Evolutionary conservation across 2,888 invertebrate species (phyloP).

Genomic region (Eudemis profundana): DNA sequence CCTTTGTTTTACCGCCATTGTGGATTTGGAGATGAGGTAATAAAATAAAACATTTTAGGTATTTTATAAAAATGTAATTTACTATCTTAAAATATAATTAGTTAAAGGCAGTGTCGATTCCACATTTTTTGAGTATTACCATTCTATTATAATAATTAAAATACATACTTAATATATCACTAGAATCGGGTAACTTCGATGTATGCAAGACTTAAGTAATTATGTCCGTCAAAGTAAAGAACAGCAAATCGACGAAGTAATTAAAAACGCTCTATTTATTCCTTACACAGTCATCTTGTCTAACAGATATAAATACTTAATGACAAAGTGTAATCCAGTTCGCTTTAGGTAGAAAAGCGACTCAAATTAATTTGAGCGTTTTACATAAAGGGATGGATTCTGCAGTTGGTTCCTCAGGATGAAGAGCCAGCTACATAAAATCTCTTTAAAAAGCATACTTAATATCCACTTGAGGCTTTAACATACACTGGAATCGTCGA

Average conservation of each 20-base stretch:
- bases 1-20: too few relatives aligned
- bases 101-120: conserved; percentile 79
- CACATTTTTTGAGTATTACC: conserved; percentile 77
- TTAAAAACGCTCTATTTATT: too few relatives aligned
- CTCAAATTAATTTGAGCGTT: not conserved
- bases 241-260: too few relatives aligned
- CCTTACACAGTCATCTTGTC: too few relatives aligned
- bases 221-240: conserved; percentile 18
- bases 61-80: conserved; percentile 62
- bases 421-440: too few relatives aligned
- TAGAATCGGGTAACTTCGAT: conserved; percentile 60
- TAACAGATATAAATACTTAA: too few relatives aligned
- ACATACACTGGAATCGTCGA: too few relatives aligned
- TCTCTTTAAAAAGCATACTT: too few relatives aligned
- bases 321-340: not conserved
- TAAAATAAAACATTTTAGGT: not conserved
- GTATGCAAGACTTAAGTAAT: conserved; percentile 29
- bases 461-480: too few relatives aligned
- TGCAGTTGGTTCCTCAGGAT: too few relatives aligned
- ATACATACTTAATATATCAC: conserved; percentile 58
- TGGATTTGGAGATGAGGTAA: not conserved
- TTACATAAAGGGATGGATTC: conserved; percentile 2
- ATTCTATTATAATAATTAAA: conserved; percentile 54
- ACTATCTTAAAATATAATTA: conserved; percentile 71
- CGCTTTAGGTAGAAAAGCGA: not conserved